Conservation (phyloP, 2,888 invertebrate species). For the Poecilus cupreus region DNA sequence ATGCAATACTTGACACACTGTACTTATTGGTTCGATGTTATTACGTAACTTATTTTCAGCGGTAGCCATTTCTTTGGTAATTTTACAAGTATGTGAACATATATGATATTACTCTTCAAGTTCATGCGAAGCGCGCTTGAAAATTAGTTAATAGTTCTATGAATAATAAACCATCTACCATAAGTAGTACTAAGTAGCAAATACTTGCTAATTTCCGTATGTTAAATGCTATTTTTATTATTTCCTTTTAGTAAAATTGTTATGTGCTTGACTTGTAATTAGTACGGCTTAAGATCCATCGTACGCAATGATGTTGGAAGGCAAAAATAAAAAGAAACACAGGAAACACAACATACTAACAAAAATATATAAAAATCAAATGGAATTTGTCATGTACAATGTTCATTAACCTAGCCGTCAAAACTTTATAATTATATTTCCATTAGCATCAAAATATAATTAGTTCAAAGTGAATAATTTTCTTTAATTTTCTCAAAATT, state of each 20-base stretch:
- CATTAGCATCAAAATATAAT: no score
- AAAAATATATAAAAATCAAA: no score
- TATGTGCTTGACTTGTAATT: background rate
- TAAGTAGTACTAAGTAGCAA: background rate
- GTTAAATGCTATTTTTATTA: background rate
- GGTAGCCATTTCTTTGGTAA: background rate
- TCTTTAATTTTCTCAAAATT: no score
- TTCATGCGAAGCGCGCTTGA: background rate
- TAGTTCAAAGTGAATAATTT: no score
- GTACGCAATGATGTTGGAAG: no score
- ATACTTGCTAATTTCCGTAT: background rate
- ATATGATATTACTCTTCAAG: background rate
- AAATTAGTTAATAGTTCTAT: background rate
- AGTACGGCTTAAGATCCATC: background rate
- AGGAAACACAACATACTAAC: no score
- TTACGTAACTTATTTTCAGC: slow-evolving; percentile 3
- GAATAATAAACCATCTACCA: background rate
- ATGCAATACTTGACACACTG: background rate
- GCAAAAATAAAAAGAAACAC: no score
- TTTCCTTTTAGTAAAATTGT: background rate
- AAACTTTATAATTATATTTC: no score
- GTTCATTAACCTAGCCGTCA: no score
- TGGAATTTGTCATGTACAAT: no score
- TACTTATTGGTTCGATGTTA: background rate
- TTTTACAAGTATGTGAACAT: slow-evolving; percentile 4